Evolutionary conservation across 2,797 vertebrate species (phyloP).

Genomic region (Rhabdophis nuchalis): DNA sequence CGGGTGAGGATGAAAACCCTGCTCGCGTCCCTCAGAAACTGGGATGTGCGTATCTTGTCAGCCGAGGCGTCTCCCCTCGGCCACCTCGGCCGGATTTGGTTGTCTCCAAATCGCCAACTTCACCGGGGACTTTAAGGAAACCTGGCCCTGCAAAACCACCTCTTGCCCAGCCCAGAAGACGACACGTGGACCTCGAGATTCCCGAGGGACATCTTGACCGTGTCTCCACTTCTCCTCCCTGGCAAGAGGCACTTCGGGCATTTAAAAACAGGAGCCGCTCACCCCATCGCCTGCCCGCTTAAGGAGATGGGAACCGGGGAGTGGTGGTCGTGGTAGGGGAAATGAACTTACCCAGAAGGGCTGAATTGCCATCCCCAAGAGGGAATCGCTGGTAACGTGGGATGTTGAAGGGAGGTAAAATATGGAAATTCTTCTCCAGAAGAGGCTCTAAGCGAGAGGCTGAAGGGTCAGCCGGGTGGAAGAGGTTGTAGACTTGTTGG

Average conservation of each 20-base stretch:
- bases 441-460: slow-evolving; percentile 95
- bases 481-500: slow-evolving; percentile 97
- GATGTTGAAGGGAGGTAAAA: slow-evolving; percentile 88
- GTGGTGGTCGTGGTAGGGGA: background rate
- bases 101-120: background rate
- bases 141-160: background rate
- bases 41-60: background rate
- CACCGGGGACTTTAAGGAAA: background rate
- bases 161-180: background rate
- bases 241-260: background rate
- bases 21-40: background rate
- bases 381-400: slow-evolving; percentile 96
- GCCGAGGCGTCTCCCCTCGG: background rate
- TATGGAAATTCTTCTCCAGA: slow-evolving; percentile 89
- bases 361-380: slow-evolving; percentile 89
- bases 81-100: background rate
- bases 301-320: background rate
- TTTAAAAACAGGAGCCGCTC: no score
- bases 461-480: slow-evolving; percentile 96
- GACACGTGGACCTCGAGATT: background rate
- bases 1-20: background rate
- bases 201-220: background rate
- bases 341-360: slow-evolving; percentile 84
- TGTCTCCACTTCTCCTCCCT: background rate
- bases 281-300: background rate